Evolutionary conservation across 2,113 vertebrate species (phyloP), one percentile per base, ranked within the genome.

Genomic region (Tragelaphus strepsiceros): DNA sequence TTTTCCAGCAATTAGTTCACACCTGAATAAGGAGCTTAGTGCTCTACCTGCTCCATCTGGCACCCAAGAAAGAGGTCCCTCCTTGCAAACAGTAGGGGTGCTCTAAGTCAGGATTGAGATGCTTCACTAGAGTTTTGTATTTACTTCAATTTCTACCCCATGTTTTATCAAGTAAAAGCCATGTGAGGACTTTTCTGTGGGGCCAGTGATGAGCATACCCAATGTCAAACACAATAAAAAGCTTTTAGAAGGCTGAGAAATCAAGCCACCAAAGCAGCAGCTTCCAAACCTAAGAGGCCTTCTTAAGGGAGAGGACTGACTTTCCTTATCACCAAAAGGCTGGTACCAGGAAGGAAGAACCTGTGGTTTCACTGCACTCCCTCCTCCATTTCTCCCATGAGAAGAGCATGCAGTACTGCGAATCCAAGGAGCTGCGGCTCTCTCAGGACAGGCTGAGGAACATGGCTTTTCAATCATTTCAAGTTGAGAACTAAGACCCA

Each of bases 161-260:
- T 28, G 90, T 83, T 95, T 94, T 86, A n/a, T 59, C 83, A 95
- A 81, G 74, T 43, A 84, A 43, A 84, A 93, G 26, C 15, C 35
- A 30, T 11, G 12, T 39, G 1, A 61, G 88, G 84, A 81, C 46
- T 86, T 46, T 64, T 85, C 61, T 78, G 51, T 90, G 61, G 92
- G 49, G 54, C 61, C 0, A 94, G 89, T 13, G 77, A 95, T n/a
- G 71, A 86, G 58, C 7, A 81, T 11, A 14, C 6, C 46, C 51
- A 49, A 35, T 5, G 80, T 87, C 94, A 21, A 5, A 96, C 21
- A 17, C 49, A 96, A 94, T 0, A 82, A 56, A 80, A 95, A 28
- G 30, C 43, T 95, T 93, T 82, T 5, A 84, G 13, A 94, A 93
- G 81, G n/a, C 35, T 78, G 35, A 98, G 85, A 95, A 97, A 58